Conservation (phyloP, 2,113 vertebrate species). For the Dipodomys spectabilis region DNA sequence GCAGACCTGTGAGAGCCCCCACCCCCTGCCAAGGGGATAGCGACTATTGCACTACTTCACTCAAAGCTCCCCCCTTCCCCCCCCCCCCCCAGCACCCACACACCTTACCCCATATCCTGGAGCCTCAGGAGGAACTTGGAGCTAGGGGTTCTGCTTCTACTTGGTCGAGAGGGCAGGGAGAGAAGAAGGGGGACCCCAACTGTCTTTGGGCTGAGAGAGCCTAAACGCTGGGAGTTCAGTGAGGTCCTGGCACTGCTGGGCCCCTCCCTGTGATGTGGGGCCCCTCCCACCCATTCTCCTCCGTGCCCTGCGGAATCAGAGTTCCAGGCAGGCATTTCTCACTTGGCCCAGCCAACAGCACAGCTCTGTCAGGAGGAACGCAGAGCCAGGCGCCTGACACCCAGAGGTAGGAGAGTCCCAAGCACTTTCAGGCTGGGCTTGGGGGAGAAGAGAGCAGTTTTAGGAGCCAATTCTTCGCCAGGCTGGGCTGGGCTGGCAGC, state of each 20-base stretch:
- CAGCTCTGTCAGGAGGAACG: neutral
- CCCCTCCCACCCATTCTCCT: neutral
- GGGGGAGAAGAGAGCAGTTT: neutral
- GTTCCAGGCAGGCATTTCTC: slow-evolving; percentile 79
- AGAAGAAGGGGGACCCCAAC: neutral
- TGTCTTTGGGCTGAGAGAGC: neutral
- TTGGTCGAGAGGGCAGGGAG: neutral
- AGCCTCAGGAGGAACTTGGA: neutral
- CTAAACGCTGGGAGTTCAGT: neutral
- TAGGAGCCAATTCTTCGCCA: neutral
- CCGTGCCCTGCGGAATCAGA: neutral
- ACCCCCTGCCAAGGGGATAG: neutral
- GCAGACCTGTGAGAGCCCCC: neutral
- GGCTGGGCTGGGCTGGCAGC: neutral
- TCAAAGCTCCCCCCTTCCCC: neutral
- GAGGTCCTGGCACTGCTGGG: slow-evolving; percentile 17
- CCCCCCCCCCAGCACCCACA: too few relatives aligned
- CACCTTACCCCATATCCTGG: neutral
- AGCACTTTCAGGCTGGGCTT: neutral
- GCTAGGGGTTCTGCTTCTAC: neutral
- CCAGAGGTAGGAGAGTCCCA: slow-evolving; percentile 49
- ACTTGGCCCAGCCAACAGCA: slow-evolving; percentile 70
- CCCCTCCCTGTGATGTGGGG: slow-evolving; percentile 55
- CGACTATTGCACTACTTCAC: neutral
- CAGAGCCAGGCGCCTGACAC: neutral